These are phyloP conservation scores for Halcyon badia DNA, from an alignment of 2,797 vertebrate genomes.

Conservation along the genomic window DNA sequence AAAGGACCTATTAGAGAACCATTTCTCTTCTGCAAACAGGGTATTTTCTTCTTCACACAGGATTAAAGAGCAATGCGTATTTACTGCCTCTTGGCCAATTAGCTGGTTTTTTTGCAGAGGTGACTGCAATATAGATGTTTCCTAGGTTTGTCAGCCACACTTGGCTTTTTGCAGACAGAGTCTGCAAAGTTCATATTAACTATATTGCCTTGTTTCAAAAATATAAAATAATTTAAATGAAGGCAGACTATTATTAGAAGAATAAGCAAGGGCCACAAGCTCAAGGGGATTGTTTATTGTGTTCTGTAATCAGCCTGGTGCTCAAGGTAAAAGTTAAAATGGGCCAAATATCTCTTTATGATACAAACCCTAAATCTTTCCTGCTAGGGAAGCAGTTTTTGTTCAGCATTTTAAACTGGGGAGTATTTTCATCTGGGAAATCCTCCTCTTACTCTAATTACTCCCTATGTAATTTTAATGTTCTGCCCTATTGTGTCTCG, in stretches of 20 bases:
- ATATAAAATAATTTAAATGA: neutral
- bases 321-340: slow-evolving; percentile 20
- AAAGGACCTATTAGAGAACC: neutral
- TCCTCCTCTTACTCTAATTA: neutral
- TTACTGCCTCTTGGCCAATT: neutral
- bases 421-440: neutral
- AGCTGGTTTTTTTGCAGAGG: neutral
- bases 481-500: neutral
- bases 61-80: neutral
- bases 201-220: neutral
- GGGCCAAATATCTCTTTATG: neutral
- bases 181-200: neutral
- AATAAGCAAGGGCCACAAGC: neutral
- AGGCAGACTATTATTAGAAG: neutral
- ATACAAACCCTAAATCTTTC: neutral
- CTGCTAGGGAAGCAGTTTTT: neutral
- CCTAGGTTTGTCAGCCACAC: neutral
- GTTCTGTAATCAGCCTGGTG: neutral
- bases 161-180: neutral
- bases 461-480: neutral
- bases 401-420: neutral
- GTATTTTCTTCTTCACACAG: neutral
- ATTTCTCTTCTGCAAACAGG: neutral
- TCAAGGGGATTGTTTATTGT: neutral
- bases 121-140: neutral